phyloP scores from a whole-genome alignment of 1,140 invertebrate species.

The Pinna nobilis region DNA sequence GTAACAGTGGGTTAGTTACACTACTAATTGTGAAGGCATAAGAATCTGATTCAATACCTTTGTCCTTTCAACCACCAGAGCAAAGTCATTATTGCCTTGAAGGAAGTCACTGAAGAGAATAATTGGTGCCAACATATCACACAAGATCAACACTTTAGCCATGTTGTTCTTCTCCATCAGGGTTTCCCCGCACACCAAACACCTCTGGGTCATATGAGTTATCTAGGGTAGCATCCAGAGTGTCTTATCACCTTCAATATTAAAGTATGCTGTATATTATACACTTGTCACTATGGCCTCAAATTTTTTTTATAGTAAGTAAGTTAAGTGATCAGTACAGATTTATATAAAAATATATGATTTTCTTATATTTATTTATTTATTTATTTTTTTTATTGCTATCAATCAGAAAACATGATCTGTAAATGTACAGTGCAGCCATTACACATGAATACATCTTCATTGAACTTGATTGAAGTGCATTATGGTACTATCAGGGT shows the following conservation, averaged over 20 bases:
- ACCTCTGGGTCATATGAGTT: neutral
- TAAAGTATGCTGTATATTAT: neutral
- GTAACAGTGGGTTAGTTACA: no score
- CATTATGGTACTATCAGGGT: no score
- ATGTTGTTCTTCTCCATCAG: neutral
- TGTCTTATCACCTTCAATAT: neutral
- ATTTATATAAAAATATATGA: neutral
- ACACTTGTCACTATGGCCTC: neutral
- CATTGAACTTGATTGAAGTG: no score
- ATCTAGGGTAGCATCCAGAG: neutral
- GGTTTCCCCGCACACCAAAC: neutral
- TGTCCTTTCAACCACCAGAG: neutral
- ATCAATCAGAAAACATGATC: neutral
- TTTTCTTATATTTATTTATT: neutral
- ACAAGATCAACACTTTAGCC: neutral
- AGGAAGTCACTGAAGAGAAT: neutral
- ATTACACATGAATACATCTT: no score
- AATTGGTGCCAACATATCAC: slow-evolving; percentile 1
- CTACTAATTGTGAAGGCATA: no score
- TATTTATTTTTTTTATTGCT: neutral
- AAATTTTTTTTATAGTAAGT: neutral
- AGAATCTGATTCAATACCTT: slow-evolving; percentile 10
- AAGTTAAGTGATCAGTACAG: neutral
- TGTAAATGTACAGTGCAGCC: no score
- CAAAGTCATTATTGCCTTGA: neutral